phyloP scores from a whole-genome alignment of 2,113 vertebrate species.

The Boulengeromyrus knoepffleri region DNA sequence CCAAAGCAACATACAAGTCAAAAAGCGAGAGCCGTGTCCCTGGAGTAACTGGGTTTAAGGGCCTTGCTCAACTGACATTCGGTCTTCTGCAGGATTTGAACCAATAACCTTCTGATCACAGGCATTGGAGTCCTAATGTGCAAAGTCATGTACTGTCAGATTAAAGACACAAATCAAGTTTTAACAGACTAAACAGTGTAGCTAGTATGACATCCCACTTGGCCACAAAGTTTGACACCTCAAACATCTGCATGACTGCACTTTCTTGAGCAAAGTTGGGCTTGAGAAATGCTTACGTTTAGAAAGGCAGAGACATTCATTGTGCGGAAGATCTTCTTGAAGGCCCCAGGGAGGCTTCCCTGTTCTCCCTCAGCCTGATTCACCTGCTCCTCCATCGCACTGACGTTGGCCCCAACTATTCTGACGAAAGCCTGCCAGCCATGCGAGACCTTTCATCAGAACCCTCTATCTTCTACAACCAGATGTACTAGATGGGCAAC shows the following conservation, averaged over 20 bases:
- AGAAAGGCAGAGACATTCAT: constrained; percentile 76
- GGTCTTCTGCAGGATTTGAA: neutral
- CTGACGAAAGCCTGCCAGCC: constrained; percentile 74
- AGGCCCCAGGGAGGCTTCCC: constrained; percentile 73
- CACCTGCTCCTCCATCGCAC: constrained; percentile 80
- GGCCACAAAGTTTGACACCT: neutral
- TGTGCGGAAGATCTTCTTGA: constrained; percentile 79
- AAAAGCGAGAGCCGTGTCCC: neutral
- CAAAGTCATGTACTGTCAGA: neutral
- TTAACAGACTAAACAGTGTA: neutral
- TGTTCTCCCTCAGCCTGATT: constrained; percentile 77
- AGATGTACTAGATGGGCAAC: neutral
- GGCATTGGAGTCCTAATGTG: neutral
- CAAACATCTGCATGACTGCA: neutral
- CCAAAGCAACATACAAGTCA: neutral
- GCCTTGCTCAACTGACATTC: neutral
- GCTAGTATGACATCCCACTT: neutral
- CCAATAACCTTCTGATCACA: neutral
- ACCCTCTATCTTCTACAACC: neutral
- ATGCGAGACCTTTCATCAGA: neutral
- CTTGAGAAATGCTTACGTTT: constrained; percentile 53
- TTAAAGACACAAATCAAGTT: neutral
- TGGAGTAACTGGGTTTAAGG: neutral
- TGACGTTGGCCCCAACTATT: constrained; percentile 75
- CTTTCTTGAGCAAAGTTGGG: neutral